Percentiles rank a stretch among this genome's conserved stretches.
phyloP scores from a whole-genome alignment of 2,113 vertebrate species.

The Rhinolophus sinicus region DNA sequence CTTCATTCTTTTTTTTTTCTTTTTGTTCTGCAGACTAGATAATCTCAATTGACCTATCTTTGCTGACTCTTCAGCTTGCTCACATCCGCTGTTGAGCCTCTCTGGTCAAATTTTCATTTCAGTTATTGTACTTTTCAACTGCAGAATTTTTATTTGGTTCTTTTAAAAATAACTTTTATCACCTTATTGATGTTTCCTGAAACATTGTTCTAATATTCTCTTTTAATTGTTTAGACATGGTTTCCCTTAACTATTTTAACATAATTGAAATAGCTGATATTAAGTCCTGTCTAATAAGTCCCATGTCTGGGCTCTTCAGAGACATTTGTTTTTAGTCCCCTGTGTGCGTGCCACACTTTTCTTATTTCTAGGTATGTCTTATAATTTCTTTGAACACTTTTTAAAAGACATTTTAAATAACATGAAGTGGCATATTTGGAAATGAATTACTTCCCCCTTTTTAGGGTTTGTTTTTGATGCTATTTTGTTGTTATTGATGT shows the following conservation, averaged over 20 bases:
- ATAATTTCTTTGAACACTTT: not conserved
- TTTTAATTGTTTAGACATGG: not conserved
- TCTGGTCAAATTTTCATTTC: not conserved
- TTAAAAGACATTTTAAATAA: not conserved
- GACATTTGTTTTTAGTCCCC: not conserved
- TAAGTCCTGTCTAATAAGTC: not conserved
- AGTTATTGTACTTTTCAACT: not conserved
- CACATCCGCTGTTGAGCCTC: not conserved
- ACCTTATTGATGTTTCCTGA: not conserved
- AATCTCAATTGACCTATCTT: not conserved
- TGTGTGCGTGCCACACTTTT: not conserved
- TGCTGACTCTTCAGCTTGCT: not conserved
- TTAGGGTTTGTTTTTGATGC: not conserved
- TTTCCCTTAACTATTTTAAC: not conserved
- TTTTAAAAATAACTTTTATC: not conserved
- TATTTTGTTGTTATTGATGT: not conserved
- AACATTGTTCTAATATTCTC: not conserved
- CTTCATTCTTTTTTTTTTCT: not conserved
- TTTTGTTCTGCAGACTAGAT: not conserved
- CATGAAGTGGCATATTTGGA: not conserved
- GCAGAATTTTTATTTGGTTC: not conserved
- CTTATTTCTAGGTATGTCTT: not conserved
- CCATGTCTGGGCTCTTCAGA: not conserved
- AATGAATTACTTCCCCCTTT: not conserved
- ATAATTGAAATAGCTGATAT: not conserved